phyloP scores from a whole-genome alignment of 2,113 vertebrate species.

The Nesospiza acunhae region DNA sequence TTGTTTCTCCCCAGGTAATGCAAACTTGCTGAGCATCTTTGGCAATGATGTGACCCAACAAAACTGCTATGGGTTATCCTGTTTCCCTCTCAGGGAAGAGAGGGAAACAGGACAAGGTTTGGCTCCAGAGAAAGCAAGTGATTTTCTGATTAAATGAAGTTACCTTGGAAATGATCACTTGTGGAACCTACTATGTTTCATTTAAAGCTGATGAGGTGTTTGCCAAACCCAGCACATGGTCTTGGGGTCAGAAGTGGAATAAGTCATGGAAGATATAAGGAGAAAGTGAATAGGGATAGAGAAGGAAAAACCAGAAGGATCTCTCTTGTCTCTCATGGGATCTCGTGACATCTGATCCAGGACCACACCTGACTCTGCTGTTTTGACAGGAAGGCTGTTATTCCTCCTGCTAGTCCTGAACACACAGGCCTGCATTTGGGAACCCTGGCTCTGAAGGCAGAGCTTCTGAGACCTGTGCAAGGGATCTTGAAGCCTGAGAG shows the following conservation, averaged over 20 bases:
- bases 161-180: background rate
- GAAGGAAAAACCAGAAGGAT: background rate
- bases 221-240: background rate
- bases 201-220: background rate
- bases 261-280: background rate
- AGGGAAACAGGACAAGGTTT: background rate
- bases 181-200: background rate
- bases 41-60: background rate
- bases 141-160: background rate
- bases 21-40: background rate
- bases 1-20: background rate
- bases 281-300: background rate
- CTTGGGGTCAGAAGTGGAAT: background rate
- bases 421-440: background rate
- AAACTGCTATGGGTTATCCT: background rate
- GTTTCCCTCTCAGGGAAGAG: background rate
- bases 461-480: background rate
- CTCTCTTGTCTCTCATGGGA: background rate
- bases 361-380: background rate
- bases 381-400: background rate
- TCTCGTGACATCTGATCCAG: background rate
- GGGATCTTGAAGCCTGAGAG: background rate
- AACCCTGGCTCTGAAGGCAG: background rate
- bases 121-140: background rate
- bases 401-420: background rate